These are phyloP conservation scores for Drosophila littoralis DNA, from an alignment of 1,140 invertebrate genomes.

Conservation along the genomic window DNA sequence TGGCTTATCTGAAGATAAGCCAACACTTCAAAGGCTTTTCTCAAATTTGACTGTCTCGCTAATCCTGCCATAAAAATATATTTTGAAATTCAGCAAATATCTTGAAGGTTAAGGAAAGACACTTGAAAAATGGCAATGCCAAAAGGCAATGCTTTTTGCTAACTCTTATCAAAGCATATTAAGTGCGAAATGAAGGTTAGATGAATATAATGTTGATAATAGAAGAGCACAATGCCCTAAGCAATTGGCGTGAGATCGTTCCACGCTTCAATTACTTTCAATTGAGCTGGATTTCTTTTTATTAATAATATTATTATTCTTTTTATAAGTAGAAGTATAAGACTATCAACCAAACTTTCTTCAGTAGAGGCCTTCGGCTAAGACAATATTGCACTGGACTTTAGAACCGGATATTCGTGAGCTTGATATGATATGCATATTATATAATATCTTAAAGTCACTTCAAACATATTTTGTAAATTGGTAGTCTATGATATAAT, in stretches of 20 bases:
- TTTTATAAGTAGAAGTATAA: no score
- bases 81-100: not conserved
- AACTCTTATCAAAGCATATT: conserved; percentile 20
- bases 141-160: not conserved
- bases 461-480: no score
- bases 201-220: conserved; percentile 15
- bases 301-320: no score
- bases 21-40: not conserved
- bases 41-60: not conserved
- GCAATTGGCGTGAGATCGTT: not conserved
- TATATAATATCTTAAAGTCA: not conserved
- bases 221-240: conserved; percentile 25
- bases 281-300: not conserved
- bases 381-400: no score
- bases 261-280: not conserved
- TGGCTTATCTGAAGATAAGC: not conserved
- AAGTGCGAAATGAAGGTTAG: conserved; percentile 1
- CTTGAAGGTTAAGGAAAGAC: conserved; percentile 25
- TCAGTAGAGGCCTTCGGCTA: no score
- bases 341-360: no score
- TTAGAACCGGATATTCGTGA: no score
- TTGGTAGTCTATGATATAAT: no score
- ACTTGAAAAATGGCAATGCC: conserved; percentile 8
- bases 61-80: conserved; percentile 8
- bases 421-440: not conserved